These are phyloP conservation scores for Plutomurus gul DNA, from an alignment of 1,140 invertebrate genomes.

Conservation along the genomic window DNA sequence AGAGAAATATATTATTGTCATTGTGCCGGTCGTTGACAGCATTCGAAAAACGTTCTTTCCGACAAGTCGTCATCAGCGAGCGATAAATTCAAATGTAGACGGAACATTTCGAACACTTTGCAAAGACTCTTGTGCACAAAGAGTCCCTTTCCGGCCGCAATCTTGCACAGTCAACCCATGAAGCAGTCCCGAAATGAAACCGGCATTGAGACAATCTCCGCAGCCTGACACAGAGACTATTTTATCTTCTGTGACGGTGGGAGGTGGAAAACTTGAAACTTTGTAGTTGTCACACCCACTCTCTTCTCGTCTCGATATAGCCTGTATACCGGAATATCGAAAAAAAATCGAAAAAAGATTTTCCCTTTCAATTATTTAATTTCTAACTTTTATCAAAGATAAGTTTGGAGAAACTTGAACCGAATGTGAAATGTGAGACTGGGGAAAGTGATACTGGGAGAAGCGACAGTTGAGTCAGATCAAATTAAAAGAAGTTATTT, in stretches of 20 bases:
- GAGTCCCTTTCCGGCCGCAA: conserved; percentile 60
- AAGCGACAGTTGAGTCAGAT: neutral
- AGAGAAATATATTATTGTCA: too few relatives aligned
- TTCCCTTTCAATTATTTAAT: conserved; percentile 20
- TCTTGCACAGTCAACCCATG: conserved; percentile 57
- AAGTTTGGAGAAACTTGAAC: neutral
- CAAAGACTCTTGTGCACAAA: conserved; percentile 62
- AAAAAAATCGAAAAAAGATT: neutral
- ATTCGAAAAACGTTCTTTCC: neutral
- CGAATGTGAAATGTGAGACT: neutral
- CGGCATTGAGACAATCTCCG: conserved; percentile 58
- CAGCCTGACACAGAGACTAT: conserved; percentile 64
- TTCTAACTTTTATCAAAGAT: conserved; percentile 3
- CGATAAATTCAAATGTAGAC: conserved; percentile 4
- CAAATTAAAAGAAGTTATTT: neutral
- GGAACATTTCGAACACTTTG: conserved; percentile 61
- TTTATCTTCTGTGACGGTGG: conserved; percentile 50
- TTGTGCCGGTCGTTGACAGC: too few relatives aligned
- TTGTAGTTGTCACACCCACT: neutral
- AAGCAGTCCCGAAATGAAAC: conserved; percentile 56
- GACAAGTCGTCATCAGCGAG: too few relatives aligned
- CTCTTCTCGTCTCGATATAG: neutral
- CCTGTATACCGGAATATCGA: neutral
- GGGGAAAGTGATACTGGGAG: neutral
- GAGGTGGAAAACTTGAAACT: conserved; percentile 37